Evolutionary conservation across 2,888 invertebrate species (phyloP), one percentile per base, ranked within the genome.

Genomic region (Hololepta plana): DNA sequence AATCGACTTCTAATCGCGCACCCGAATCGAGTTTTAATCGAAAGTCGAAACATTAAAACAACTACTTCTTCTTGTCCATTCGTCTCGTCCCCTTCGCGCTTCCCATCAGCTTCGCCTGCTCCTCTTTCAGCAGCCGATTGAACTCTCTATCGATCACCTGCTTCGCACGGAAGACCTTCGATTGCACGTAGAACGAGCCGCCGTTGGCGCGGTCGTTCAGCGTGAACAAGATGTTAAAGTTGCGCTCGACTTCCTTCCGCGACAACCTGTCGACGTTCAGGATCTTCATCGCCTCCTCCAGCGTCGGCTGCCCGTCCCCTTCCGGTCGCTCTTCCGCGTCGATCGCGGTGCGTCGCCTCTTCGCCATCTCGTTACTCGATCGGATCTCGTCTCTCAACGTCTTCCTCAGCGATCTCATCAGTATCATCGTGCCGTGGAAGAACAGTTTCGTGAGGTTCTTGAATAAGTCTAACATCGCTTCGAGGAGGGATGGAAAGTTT

Each of bases 151-250:
- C 80, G 39, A 87, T 55, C 35, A 82, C 62, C 54, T 85, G 79
- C 48, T 82, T 85, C 0, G 87, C 85, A 40, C 84, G 62, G 12
- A 76, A 72, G 14, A 95, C 76, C 66, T 96, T 98, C 2, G 93
- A 93, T 53, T 93, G 93, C 33, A 96, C 49, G 56, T 96, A 96
- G 47, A 95, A 84, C 0, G 91, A 88, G 4, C 95, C 95, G 23
- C 91, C 88, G 55, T 82, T 85, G 1, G 68, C 43, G 49, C 84
- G 85, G 27, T 91, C 90, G 47, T 96, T 96, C 0, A 72, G 68
- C 27, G 64, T 58, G 55, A 90, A 90, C 17, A 96, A 62, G 47
- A 82, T 79, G 29, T 90, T 74, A 47, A 72, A 96, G 30, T 69
- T 74, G 41, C 72, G 72, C 32, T 72, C 55, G 7, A 80, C 47